These are phyloP conservation scores for Stenoptilia bipunctidactyla DNA, from an alignment of 2,888 invertebrate species.

Conservation along the genomic window DNA sequence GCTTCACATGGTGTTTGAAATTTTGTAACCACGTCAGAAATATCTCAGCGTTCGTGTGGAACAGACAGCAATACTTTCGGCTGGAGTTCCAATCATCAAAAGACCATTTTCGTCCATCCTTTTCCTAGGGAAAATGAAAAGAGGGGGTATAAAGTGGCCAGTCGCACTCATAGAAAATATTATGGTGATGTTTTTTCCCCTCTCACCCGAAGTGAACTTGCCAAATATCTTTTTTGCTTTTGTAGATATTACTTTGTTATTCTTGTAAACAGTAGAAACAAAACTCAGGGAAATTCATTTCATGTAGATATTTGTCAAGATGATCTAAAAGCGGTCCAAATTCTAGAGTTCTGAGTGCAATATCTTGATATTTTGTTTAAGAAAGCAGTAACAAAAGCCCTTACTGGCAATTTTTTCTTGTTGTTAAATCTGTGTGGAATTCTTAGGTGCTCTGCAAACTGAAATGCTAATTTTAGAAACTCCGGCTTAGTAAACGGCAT, in stretches of 20 bases:
- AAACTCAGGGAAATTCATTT: not conserved
- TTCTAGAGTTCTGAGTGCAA: not conserved
- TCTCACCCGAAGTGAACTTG: not conserved
- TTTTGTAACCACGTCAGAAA: conserved; percentile 3
- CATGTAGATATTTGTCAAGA: not conserved
- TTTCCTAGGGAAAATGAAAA: conserved; percentile 5
- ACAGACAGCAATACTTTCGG: not conserved
- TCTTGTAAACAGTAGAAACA: conserved; percentile 4
- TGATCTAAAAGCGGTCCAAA: not conserved
- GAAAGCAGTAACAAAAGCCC: not conserved
- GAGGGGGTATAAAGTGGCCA: conserved; percentile 4
- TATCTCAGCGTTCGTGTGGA: not conserved
- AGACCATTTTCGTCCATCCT: not conserved
- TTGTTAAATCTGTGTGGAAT: conserved; percentile 5
- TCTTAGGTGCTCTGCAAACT: conserved; percentile 4
- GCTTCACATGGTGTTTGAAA: conserved; percentile 4
- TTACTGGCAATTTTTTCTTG: conserved; percentile 1
- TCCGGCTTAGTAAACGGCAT: conserved; percentile 6
- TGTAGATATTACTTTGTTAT: conserved; percentile 1
- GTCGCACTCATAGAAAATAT: conserved; percentile 1
- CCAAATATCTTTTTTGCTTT: conserved; percentile 3
- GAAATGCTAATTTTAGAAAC: conserved; percentile 5
- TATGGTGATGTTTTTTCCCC: conserved; percentile 2
- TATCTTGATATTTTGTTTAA: not conserved
- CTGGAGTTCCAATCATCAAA: not conserved